Conservation (phyloP, 1,140 invertebrate species). For the Ips typographus region DNA sequence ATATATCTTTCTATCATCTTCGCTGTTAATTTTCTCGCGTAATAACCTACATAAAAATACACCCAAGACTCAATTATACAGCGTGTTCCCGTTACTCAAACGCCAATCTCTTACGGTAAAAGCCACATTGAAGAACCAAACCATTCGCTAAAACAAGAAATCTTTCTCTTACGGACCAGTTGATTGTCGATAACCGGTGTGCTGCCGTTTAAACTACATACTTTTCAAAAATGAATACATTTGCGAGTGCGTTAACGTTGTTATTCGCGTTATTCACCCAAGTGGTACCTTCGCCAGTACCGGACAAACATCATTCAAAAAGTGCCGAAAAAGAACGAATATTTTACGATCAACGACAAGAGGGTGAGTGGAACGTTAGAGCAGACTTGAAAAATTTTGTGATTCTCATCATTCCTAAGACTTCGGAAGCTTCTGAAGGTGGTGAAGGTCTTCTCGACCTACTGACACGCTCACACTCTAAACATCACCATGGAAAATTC, state of each 20-base stretch:
- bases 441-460: slow-evolving; percentile 50
- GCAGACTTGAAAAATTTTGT: slow-evolving; percentile 67
- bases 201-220: slow-evolving; percentile 1
- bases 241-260: slow-evolving; percentile 15
- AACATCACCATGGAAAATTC: slow-evolving; percentile 7
- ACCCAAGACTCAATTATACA: neutral
- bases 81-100: neutral
- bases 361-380: slow-evolving; percentile 59
- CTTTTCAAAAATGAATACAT: slow-evolving; percentile 9
- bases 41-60: slow-evolving; percentile 5
- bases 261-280: neutral
- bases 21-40: neutral
- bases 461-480: slow-evolving; percentile 47
- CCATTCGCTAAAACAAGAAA: slow-evolving; percentile 16
- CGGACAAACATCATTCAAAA: slow-evolving; percentile 20
- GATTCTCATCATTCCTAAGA: slow-evolving; percentile 59
- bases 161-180: slow-evolving; percentile 18
- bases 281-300: slow-evolving; percentile 28
- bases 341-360: slow-evolving; percentile 43
- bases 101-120: slow-evolving; percentile 18
- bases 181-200: slow-evolving; percentile 19
- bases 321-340: slow-evolving; percentile 22
- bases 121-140: slow-evolving; percentile 5
- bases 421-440: slow-evolving; percentile 41
- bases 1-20: too few species aligned